Evolutionary conservation across 2,888 invertebrate species (phyloP).

Genomic region (Agrypnus murinus): DNA sequence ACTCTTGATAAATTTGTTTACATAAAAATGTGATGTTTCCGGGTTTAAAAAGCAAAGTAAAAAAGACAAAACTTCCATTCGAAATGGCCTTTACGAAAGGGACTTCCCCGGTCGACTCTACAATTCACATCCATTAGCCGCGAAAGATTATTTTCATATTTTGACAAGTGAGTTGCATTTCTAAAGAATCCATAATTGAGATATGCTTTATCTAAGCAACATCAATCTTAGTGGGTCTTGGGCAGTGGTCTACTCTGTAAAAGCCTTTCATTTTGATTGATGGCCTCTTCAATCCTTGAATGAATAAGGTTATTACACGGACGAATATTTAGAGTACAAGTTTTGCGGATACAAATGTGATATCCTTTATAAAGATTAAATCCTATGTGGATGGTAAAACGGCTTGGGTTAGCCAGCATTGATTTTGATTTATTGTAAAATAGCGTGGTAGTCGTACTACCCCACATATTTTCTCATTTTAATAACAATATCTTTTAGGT

Average conservation of each 20-base stretch:
- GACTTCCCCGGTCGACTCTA: conserved; percentile 26
- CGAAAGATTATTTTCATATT: conserved; percentile 48
- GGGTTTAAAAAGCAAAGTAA: not conserved
- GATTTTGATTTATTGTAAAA: no score
- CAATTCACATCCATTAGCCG: conserved; percentile 45
- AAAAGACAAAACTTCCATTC: not conserved
- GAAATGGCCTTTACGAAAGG: not conserved
- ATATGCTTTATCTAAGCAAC: conserved; percentile 50
- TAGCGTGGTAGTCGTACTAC: no score
- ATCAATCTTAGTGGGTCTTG: conserved; percentile 51
- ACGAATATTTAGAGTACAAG: conserved; percentile 38
- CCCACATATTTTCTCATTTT: no score
- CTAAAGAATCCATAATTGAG: conserved; percentile 51
- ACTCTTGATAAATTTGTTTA: no score
- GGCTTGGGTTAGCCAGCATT: no score
- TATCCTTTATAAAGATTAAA: not conserved
- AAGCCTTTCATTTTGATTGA: conserved; percentile 52
- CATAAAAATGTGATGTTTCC: not conserved
- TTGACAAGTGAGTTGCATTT: conserved; percentile 49
- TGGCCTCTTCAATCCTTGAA: conserved; percentile 39
- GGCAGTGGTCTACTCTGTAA: conserved; percentile 48
- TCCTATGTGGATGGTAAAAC: not conserved
- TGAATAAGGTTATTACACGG: conserved; percentile 45
- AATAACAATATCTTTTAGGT: no score
- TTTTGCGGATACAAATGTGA: conserved; percentile 1